phyloP scores from a whole-genome alignment of 1,140 invertebrate genomes.

The Aphaenogaster floridana region DNA sequence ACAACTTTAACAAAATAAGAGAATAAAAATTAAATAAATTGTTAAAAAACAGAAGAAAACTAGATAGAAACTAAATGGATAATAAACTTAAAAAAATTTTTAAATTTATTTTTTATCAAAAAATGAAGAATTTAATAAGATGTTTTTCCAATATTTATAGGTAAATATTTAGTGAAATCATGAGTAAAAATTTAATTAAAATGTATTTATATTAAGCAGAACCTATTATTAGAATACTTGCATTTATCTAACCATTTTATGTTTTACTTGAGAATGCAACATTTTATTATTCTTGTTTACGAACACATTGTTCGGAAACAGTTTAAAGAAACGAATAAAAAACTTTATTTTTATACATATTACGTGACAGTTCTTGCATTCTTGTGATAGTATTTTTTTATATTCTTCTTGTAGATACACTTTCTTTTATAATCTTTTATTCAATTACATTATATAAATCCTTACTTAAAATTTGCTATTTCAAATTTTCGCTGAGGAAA shows the following conservation, averaged over 20 bases:
- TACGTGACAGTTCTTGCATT: background rate
- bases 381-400: background rate
- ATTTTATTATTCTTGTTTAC: background rate
- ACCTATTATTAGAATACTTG: background rate
- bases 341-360: background rate
- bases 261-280: background rate
- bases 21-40: background rate
- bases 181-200: constrained; percentile 11
- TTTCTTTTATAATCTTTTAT: background rate
- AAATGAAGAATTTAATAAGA: background rate
- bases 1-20: background rate
- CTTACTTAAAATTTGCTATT: background rate
- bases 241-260: background rate
- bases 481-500: background rate
- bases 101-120: background rate
- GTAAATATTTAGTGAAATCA: background rate
- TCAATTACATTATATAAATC: background rate
- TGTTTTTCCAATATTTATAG: background rate
- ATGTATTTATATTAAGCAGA: background rate
- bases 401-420: background rate
- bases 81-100: constrained; percentile 3
- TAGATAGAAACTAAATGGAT: background rate
- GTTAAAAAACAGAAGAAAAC: background rate
- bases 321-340: background rate
- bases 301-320: background rate